Base-by-base conservation (phyloP, 2,113 vertebrate genomes). In the Brachirus orientalis region DNA sequence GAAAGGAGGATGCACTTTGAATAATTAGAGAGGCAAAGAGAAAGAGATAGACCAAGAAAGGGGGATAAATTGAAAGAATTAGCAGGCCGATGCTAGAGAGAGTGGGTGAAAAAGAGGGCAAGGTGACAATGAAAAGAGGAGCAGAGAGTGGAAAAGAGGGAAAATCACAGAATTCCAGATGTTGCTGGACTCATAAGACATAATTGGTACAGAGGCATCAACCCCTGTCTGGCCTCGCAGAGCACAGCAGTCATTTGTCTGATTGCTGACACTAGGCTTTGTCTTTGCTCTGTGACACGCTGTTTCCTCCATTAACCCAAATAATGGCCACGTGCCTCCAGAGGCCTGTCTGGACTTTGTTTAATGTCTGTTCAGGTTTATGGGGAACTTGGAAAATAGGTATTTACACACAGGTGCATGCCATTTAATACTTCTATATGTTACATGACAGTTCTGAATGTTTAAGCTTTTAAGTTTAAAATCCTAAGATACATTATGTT, bases 161-260 rank as follows among this genome's bases (percentile, higher is more conserved):
- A 66, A 55, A 71, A 73, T 12, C 6, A 11, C 40, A 76, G 45
- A 60, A 57, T 67, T 83, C 75, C 78, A 87, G 63, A 83, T 87
- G 79, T 73, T 81, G 40, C 52, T 76, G 75, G 53, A 65, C 72
- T 82, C 62, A 53, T 52, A 69, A 57, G 60, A 80, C 47, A 65
- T 89, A 84, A 92, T 90, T 88, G 84, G 77, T 82, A 57, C 73
- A 75, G 69, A 84, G 67, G 80, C 67, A 63, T 75, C 61, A 74
- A 83, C 54, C 79, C 65, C 59, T 69, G 66, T 63, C 76, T 81
- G 80, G 80, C 79, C 71, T 66, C 40, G 55, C 69, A 69, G 62
- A 79, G 67, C 72, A 75, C 63, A 45, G 38, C 68, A 70, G 46
- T 79, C 79, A 86, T 91, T 90, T 87, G 85, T 89, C 77, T 86